Evolutionary conservation across 2,888 invertebrate genomes (phyloP), one percentile per base, ranked within the genome.

Genomic region (Mantis religiosa): DNA sequence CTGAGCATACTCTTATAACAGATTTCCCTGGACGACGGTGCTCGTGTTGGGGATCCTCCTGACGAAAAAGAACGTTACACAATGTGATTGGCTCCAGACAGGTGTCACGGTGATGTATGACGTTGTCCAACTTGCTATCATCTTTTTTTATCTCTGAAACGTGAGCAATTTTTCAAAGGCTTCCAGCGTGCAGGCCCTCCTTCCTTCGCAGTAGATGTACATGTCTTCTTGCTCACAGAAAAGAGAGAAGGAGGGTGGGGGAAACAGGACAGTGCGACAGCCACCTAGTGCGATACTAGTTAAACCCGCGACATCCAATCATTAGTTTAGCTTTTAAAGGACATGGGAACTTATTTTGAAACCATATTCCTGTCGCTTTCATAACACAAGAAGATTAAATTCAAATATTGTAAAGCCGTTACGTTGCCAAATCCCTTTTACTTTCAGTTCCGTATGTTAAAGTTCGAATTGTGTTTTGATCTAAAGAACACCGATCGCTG

Each of bases 101-200:
- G 88, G 88, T 88, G 88, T 88, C 88, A 84, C 84, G 28, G 3
- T 88, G 88, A 88, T 84, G 41, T 54, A 88, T 88, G 83, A 87
- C 87, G 87, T 34, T 82, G 87, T 87, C 87, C 54, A 71, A 71
- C 81, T 30, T 27, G 82, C 81, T 87, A 87, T 87, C 87, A 82
- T 87, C 87, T 87, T 87, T 87, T 87, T 82, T 30, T 82, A 82
- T 82, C 82, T 82, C 34, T 27, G 82, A 82, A 87, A 87, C 87
- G 87, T 87, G 87, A 87, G 87, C 82, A 82, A 87, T 87, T 30
- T 87, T 87, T 87, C 54, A 87, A 87, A 87, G 30, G 14, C 34
- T 34, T 82, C 81, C n/a, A 71, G 54, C 54, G 6, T 25, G 54
- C 54, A 71, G 54, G 15, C 54, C 54, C 54, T 71, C 54, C 54